These are phyloP conservation scores for Tanytarsus gracilentus DNA, from an alignment of 2,888 invertebrate species.

Conservation along the genomic window DNA sequence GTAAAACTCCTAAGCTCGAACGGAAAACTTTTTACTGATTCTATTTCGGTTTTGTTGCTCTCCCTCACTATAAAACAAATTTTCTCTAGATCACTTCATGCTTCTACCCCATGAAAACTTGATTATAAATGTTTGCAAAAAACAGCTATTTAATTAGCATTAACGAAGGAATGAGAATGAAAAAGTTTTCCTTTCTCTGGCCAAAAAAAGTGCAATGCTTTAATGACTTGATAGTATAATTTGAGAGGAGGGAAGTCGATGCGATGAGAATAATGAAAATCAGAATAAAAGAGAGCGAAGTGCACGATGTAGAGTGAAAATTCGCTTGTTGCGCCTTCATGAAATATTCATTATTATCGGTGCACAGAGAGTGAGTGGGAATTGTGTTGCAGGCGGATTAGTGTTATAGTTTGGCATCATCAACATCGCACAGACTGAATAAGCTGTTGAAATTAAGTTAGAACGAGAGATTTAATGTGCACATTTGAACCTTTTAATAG, in stretches of 20 bases:
- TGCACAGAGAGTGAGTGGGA: neutral
- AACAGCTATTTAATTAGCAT: slow-evolving; percentile 18
- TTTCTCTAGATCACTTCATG: no score
- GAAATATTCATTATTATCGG: slow-evolving; percentile 16
- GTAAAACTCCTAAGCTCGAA: no score
- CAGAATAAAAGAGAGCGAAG: neutral
- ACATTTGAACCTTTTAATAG: neutral
- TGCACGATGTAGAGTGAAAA: no score
- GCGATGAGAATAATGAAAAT: neutral
- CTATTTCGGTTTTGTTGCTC: no score
- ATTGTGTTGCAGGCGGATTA: neutral
- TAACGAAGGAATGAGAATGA: neutral
- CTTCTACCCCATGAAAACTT: neutral
- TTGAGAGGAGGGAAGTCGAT: neutral
- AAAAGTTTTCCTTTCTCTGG: neutral
- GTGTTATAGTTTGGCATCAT: neutral
- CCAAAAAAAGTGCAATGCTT: neutral
- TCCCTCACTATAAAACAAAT: no score
- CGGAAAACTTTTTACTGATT: no score
- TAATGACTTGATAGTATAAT: neutral
- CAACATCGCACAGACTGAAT: neutral
- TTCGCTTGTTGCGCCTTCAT: slow-evolving; percentile 14
- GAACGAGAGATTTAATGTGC: neutral
- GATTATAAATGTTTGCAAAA: neutral
- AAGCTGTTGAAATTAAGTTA: neutral